phyloP scores from a whole-genome alignment of 2,888 invertebrate genomes.

The Acanthopleura granulata region DNA sequence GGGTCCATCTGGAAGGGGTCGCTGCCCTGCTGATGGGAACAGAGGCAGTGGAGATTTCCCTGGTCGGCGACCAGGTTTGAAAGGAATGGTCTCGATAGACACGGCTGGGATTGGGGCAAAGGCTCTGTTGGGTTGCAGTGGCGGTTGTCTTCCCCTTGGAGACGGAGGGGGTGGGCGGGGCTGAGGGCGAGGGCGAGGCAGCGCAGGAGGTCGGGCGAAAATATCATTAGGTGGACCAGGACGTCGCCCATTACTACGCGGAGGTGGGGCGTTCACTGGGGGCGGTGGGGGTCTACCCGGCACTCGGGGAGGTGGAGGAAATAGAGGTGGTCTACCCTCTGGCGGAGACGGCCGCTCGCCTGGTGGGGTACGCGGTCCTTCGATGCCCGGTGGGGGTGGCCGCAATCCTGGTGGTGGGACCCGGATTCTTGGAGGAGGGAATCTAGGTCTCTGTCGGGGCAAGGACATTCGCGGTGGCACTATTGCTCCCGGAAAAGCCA shows the following conservation, averaged over 20 bases:
- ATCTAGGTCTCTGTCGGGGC: neutral
- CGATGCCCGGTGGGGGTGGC: neutral
- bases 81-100: neutral
- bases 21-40: neutral
- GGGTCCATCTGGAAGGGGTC: neutral
- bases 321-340: neutral
- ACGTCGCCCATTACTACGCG: neutral
- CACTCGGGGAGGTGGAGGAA: neutral
- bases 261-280: neutral
- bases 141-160: neutral
- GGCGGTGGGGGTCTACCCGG: neutral
- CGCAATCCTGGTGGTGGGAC: neutral
- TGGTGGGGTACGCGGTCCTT: neutral
- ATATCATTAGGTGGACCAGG: neutral
- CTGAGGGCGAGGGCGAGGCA: neutral
- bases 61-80: neutral
- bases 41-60: neutral
- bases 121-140: neutral
- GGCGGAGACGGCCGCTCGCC: neutral
- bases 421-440: neutral
- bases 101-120: constrained; percentile 10
- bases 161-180: neutral
- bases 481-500: neutral
- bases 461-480: neutral
- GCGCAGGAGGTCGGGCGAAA: neutral